These are phyloP conservation scores for Hyles vespertilio DNA, from an alignment of 1,140 invertebrate genomes.

Conservation along the genomic window DNA sequence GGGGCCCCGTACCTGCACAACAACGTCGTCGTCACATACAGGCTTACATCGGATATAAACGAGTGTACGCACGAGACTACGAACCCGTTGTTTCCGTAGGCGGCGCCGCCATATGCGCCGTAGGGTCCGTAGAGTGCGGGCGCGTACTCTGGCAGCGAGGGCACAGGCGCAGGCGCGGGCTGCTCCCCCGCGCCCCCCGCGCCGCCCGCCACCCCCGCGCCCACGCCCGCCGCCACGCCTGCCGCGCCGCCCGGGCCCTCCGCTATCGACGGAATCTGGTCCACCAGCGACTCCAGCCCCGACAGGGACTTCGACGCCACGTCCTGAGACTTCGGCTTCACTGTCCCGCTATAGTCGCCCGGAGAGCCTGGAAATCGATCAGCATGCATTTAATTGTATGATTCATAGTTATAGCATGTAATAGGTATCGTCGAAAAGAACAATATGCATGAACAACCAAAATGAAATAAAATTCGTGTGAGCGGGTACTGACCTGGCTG, in stretches of 20 bases:
- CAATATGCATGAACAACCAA: no score
- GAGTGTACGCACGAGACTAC: conserved; percentile 4
- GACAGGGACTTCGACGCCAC: conserved; percentile 92
- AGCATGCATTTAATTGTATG: no score
- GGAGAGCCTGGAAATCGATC: conserved; percentile 36
- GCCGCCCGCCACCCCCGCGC: conserved; percentile 17
- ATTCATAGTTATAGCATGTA: no score
- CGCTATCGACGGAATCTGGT: conserved; percentile 92
- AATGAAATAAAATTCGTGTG: no score
- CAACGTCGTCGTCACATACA: not conserved
- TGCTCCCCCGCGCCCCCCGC: conserved; percentile 11
- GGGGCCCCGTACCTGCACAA: conserved; percentile 50
- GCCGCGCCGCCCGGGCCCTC: conserved; percentile 69
- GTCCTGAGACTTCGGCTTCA: conserved; percentile 79
- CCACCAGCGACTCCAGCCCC: conserved; percentile 90
- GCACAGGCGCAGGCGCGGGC: conserved; percentile 26
- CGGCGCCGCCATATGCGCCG: conserved; percentile 46
- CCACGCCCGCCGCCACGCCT: conserved; percentile 22
- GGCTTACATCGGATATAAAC: not conserved
- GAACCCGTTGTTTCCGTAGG: conserved; percentile 55
- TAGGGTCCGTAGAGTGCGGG: conserved; percentile 55
- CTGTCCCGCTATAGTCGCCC: conserved; percentile 47
- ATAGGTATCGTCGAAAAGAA: no score
- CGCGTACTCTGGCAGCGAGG: conserved; percentile 60
- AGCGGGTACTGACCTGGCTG: conserved; percentile 27